These are phyloP conservation scores for Cybosia mesomella DNA, from an alignment of 2,888 invertebrate genomes.

Conservation along the genomic window DNA sequence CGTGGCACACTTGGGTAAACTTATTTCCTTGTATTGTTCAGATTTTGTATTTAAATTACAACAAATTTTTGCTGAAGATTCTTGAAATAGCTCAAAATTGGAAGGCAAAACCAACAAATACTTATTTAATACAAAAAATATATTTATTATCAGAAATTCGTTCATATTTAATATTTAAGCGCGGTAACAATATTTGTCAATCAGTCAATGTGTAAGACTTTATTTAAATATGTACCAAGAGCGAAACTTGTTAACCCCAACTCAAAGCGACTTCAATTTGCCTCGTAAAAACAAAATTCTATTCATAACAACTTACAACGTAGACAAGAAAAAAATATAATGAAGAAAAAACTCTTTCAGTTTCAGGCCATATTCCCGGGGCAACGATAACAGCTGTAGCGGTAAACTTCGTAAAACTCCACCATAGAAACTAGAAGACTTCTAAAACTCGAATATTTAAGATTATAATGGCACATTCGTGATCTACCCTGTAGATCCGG, in stretches of 20 bases:
- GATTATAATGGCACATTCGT: constrained; percentile 93
- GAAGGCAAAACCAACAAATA: neutral
- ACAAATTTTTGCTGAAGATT: neutral
- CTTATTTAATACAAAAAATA: neutral
- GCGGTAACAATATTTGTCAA: neutral
- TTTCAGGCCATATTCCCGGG: constrained; percentile 36
- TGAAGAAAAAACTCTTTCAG: constrained; percentile 37
- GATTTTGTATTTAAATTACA: too few relatives aligned
- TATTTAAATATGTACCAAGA: neutral
- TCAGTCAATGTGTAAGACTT: neutral
- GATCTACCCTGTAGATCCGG: constrained; percentile 99
- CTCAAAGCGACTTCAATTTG: neutral
- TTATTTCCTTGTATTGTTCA: neutral
- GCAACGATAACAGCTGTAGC: constrained; percentile 32
- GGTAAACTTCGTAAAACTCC: constrained; percentile 32
- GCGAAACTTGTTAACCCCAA: neutral
- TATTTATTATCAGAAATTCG: neutral
- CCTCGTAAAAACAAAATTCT: constrained; percentile 19
- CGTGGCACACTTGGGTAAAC: neutral
- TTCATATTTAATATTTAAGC: neutral
- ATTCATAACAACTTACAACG: constrained; percentile 36
- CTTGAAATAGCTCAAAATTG: neutral
- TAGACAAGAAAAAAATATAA: constrained; percentile 33
- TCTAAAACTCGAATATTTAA: constrained; percentile 54
- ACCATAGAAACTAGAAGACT: constrained; percentile 43